phyloP scores from a whole-genome alignment of 2,113 vertebrate genomes.

The Mormoops blainvillei region DNA sequence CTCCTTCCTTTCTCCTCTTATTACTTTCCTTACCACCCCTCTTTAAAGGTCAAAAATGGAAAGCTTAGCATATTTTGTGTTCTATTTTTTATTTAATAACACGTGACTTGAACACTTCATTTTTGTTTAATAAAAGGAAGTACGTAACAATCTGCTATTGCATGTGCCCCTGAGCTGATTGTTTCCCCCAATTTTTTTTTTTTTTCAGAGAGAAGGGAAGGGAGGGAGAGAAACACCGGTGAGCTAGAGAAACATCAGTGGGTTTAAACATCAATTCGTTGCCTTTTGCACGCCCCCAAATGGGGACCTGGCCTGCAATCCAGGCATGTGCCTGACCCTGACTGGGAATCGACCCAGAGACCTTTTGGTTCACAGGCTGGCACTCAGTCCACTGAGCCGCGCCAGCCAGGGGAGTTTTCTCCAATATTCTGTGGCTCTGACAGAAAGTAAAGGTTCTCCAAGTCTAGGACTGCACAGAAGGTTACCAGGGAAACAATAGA shows the following conservation, averaged over 20 bases:
- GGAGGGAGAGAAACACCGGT: too few species aligned
- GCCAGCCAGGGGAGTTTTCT: not conserved
- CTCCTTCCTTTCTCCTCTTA: not conserved
- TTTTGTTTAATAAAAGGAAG: conserved; percentile 19
- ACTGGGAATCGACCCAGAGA: too few species aligned
- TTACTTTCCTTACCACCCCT: not conserved
- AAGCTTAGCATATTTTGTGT: not conserved
- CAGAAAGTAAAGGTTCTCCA: not conserved
- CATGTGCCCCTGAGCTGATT: not conserved
- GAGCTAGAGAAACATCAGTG: too few species aligned
- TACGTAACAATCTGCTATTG: not conserved
- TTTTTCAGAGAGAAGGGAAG: too few species aligned
- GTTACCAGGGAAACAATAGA: conserved; percentile 36
- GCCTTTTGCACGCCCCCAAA: too few species aligned
- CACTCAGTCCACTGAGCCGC: too few species aligned
- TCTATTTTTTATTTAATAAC: not conserved
- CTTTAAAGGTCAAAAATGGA: not conserved
- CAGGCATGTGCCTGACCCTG: too few species aligned
- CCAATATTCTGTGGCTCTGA: not conserved
- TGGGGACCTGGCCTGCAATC: too few species aligned
- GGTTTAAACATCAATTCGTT: too few species aligned
- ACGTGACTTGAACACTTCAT: not conserved
- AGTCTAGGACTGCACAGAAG: not conserved
- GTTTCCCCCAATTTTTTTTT: not conserved
- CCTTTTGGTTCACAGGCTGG: too few species aligned